Conservation (phyloP, 2,888 invertebrate species). For the Mythimna impura region DNA sequence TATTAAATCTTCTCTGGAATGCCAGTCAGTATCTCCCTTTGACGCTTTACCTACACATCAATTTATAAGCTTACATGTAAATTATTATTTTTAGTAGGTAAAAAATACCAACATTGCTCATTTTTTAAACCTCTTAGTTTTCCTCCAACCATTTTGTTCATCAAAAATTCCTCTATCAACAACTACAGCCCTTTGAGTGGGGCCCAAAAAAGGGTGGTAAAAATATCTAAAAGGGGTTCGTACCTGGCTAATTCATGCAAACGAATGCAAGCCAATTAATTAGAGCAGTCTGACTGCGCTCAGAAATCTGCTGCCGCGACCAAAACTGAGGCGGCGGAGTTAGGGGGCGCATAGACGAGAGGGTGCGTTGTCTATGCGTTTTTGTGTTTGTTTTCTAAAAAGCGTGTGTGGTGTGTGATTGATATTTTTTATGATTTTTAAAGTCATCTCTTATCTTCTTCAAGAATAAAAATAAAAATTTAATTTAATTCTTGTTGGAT, state of each 20-base stretch:
- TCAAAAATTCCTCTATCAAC: slow-evolving; percentile 62
- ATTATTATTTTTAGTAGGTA: neutral
- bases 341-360: slow-evolving; percentile 60
- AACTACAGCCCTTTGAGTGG: slow-evolving; percentile 55
- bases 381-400: slow-evolving; percentile 29
- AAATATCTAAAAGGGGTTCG: slow-evolving; percentile 69
- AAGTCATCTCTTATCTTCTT: no score
- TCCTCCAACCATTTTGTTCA: slow-evolving; percentile 26
- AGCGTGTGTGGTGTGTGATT: slow-evolving; percentile 1
- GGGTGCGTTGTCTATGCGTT: slow-evolving; percentile 47
- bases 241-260: slow-evolving; percentile 89
- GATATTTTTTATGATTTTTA: neutral
- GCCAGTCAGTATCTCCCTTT: neutral
- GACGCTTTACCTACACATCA: no score
- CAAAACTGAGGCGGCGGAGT: slow-evolving; percentile 68
- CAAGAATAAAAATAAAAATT: no score
- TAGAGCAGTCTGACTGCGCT: slow-evolving; percentile 82
- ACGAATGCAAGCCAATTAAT: slow-evolving; percentile 90
- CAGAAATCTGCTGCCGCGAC: slow-evolving; percentile 84
- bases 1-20: neutral
- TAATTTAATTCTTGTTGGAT: no score
- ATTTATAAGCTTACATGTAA: neutral
- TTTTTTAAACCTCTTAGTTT: slow-evolving; percentile 27
- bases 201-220: slow-evolving; percentile 63
- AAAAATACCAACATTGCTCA: neutral